Percentiles rank a stretch among this genome's conserved stretches.
phyloP scores from a whole-genome alignment of 35 echinoderm and acorn worm genomes.

The Amphiura filiformis region DNA sequence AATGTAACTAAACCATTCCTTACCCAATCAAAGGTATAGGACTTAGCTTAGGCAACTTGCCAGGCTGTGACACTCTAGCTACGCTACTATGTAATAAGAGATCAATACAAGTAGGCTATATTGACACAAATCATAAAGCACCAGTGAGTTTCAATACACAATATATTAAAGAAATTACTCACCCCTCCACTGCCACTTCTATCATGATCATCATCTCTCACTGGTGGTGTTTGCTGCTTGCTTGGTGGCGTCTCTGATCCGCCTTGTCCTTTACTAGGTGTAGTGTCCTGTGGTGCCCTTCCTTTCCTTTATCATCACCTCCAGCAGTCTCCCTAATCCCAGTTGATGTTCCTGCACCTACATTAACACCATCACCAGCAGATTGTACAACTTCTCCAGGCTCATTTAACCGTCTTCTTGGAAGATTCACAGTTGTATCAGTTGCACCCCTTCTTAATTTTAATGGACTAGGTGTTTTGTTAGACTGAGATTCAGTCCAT shows the following conservation, averaged over 20 bases:
- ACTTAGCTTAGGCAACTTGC: too few relatives aligned
- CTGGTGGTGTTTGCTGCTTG: neutral
- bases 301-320: neutral
- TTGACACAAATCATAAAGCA: too few relatives aligned
- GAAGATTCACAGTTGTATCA: neutral
- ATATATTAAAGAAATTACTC: too few relatives aligned
- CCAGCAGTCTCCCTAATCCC: neutral
- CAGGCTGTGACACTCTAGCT: too few relatives aligned
- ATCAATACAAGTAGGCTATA: too few relatives aligned
- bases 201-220: neutral
- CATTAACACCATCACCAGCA: neutral
- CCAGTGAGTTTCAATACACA: too few relatives aligned
- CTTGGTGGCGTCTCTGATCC: neutral
- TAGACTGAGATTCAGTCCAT: slow-evolving; percentile 82
- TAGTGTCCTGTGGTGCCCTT: neutral
- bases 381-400: neutral
- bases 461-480: slow-evolving; percentile 49
- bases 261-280: neutral
- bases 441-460: slow-evolving; percentile 35
- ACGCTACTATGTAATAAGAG: too few relatives aligned
- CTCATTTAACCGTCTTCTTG: neutral
- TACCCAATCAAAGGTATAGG: too few relatives aligned
- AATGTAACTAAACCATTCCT: too few relatives aligned
- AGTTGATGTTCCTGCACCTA: neutral
- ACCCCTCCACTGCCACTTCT: too few relatives aligned